These are phyloP conservation scores for Drosophila equinoxialis DNA, from an alignment of 1,140 invertebrate genomes.

Conservation along the genomic window DNA sequence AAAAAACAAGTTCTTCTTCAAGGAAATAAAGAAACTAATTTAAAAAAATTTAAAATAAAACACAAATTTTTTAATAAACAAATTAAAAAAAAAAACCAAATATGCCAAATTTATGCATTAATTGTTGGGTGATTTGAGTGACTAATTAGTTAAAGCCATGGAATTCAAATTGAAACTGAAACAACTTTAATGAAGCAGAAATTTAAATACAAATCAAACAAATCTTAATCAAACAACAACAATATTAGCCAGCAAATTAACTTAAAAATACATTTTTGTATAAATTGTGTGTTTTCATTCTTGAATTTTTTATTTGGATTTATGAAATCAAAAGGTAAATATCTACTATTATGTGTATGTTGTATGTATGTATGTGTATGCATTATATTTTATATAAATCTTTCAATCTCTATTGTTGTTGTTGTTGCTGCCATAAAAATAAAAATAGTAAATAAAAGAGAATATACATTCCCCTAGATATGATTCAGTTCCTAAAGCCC, in stretches of 20 bases:
- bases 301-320: conserved; percentile 43
- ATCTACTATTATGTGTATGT: conserved; percentile 38
- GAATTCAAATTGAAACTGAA: conserved; percentile 55
- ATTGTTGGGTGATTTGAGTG: conserved; percentile 44
- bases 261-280: conserved; percentile 18
- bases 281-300: conserved; percentile 41
- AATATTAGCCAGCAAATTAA: conserved; percentile 19
- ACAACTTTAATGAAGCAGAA: conserved; percentile 51
- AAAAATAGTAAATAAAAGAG: conserved; percentile 41
- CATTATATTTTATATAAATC: conserved; percentile 25
- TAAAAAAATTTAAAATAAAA: background rate
- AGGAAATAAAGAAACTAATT: conserved; percentile 23
- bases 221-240: conserved; percentile 45
- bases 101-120: conserved; percentile 62
- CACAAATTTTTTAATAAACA: conserved; percentile 47
- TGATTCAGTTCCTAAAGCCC: background rate
- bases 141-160: conserved; percentile 67
- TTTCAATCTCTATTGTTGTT: conserved; percentile 32
- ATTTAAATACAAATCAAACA: conserved; percentile 54
- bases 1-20: conserved; percentile 12
- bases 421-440: conserved; percentile 59
- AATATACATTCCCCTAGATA: background rate
- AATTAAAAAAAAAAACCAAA: conserved; percentile 44
- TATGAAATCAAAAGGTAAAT: conserved; percentile 80
- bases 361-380: conserved; percentile 14